Base-by-base conservation (phyloP, 1,140 invertebrate genomes). In the Leptinotarsa texana region DNA sequence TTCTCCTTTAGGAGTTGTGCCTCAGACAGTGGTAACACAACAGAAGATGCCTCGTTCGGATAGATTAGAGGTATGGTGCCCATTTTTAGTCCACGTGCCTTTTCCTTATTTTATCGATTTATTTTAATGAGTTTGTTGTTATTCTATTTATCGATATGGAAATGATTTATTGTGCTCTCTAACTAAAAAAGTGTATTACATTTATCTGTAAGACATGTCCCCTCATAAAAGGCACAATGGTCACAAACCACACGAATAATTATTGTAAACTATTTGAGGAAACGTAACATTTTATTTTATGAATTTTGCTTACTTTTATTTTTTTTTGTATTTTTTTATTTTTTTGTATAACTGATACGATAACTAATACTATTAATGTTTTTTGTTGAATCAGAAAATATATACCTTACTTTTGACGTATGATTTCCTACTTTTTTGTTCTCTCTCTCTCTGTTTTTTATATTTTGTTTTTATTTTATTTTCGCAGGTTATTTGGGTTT, bases 1-100 rank as follows among this genome's bases (percentile, higher is more conserved):
- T 66, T 92, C 91, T 80, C 92, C 91, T 48, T 86, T 93, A 69
- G 90, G 91, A 79, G 92, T 93, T 81, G 94, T 96, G 81, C 94
- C 92, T 84, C 94, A 95, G 87, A 93, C 92, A 79, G 93, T 95
- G 69, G 89, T 92, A 76, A 91, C 93, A 78, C 93, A 94, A 88
- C 95, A 97, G 89, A 98, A 98, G 89, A 90, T 97, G 90, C 93
- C 94, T 77, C 92, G 96, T 85, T 95, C 95, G 84, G 96, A 98
- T 88, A 91, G 96, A 89, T 92, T 98, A 88, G 96, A 98, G 95
- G 96, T 98, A 92, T 90, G 91, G 48, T 57, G 68, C 68, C 75
- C 74, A 61, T 22, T 73, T 77, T 78, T 72, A 63, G 27, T 74
- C 65, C 61, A 70, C 69, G 22, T 76, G 24, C 62, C 68, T 65